A percentile compares a stretch with the other conserved stretches of the same genome.
These are phyloP conservation scores for Drosophila tristis DNA, from an alignment of 1,140 invertebrate genomes.

Conservation along the genomic window DNA sequence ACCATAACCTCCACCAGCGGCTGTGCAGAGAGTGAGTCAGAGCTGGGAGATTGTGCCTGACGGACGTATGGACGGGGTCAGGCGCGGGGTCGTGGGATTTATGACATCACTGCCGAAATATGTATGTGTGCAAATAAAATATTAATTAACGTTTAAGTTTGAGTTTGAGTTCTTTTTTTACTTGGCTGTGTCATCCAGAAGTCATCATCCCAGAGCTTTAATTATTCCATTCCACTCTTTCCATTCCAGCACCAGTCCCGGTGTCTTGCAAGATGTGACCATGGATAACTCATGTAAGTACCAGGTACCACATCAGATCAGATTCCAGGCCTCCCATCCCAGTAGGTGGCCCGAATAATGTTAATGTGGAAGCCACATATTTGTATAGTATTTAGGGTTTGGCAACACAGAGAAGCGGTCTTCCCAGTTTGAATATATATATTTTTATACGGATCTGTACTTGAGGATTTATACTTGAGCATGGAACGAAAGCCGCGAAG, in stretches of 20 bases:
- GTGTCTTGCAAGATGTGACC: constrained; percentile 85
- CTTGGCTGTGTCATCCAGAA: constrained; percentile 27
- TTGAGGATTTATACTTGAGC: constrained; percentile 31
- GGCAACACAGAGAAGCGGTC: constrained; percentile 21
- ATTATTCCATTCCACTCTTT: constrained; percentile 58
- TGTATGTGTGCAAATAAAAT: constrained; percentile 47
- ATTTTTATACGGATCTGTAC: constrained; percentile 25
- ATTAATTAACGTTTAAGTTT: constrained; percentile 36
- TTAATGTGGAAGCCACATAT: not conserved
- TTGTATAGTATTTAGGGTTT: constrained; percentile 13
- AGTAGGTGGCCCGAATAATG: not conserved
- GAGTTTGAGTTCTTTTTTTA: constrained; percentile 15
- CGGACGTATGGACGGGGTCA: constrained; percentile 21
- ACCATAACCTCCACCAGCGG: constrained; percentile 2
- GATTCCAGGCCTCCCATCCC: not conserved
- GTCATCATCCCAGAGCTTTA: constrained; percentile 24
- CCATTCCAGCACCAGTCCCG: constrained; percentile 85
- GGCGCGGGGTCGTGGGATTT: constrained; percentile 29
- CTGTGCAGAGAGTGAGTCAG: too few relatives aligned
- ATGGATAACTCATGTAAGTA: constrained; percentile 84
- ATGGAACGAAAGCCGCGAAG: not conserved
- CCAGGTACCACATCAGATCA: not conserved
- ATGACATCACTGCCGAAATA: constrained; percentile 61
- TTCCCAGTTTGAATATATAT: constrained; percentile 32
- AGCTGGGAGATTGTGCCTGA: constrained; percentile 2